These are phyloP conservation scores for Enteromius unitaeniatus DNA, from an alignment of 2,797 vertebrate genomes.

Conservation along the genomic window DNA sequence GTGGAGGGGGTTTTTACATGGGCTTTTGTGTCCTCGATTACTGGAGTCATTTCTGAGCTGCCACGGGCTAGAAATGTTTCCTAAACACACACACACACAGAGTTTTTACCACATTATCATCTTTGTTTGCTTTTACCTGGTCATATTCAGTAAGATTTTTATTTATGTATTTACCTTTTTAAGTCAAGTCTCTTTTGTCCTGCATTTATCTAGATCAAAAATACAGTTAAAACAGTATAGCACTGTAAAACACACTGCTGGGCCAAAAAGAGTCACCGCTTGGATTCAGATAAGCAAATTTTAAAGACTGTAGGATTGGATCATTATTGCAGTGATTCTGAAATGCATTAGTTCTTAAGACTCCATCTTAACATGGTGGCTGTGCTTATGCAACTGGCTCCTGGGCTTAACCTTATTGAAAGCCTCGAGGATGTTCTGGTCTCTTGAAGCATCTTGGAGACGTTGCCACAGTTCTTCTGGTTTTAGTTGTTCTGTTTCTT, in stretches of 20 bases:
- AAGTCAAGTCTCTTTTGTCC: neutral
- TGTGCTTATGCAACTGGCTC: no score
- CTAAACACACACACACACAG: no score
- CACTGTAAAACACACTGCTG: neutral
- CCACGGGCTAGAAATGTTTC: neutral
- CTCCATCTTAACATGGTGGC: no score
- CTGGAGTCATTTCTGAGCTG: slow-evolving; percentile 77
- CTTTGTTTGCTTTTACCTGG: neutral
- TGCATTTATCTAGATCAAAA: neutral
- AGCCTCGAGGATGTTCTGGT: no score
- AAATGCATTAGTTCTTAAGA: no score
- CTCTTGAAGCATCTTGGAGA: no score
- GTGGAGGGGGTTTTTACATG: slow-evolving; percentile 61
- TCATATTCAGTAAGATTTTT: neutral
- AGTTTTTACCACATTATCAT: neutral
- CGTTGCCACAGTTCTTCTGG: no score
- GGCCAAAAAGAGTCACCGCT: no score
- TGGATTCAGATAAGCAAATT: neutral
- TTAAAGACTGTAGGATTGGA: no score
- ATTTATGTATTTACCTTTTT: neutral
- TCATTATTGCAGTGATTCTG: no score
- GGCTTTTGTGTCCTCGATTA: slow-evolving; percentile 58
- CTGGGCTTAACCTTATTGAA: no score
- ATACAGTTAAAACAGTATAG: neutral
- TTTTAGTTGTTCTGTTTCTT: no score